phyloP scores from a whole-genome alignment of 1,140 invertebrate species.

The Pygmarrhopalites habei region DNA sequence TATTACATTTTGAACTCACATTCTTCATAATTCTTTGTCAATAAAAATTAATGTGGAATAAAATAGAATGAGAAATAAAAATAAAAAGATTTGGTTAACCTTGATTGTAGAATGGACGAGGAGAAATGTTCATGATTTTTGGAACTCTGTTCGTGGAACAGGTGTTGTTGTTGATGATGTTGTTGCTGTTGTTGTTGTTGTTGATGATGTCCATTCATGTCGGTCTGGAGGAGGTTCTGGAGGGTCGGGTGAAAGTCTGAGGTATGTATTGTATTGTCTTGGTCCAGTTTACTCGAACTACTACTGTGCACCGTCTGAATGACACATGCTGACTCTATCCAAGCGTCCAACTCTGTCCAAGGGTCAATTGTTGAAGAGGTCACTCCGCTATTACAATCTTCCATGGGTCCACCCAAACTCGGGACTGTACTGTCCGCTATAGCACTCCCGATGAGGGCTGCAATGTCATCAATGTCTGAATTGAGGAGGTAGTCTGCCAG shows the following conservation, averaged over 20 bases:
- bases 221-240: constrained; percentile 6
- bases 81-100: constrained; percentile 8
- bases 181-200: not conserved
- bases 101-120: constrained; percentile 24
- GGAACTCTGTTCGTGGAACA: constrained; percentile 7
- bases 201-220: not conserved
- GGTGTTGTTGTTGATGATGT: not conserved
- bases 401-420: constrained; percentile 46
- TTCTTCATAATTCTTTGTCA: not conserved
- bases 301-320: constrained; percentile 11
- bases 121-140: constrained; percentile 10
- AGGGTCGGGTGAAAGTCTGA: constrained; percentile 21
- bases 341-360: constrained; percentile 57
- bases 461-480: constrained; percentile 73
- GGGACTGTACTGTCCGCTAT: constrained; percentile 77
- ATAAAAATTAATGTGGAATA: not conserved
- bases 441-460: constrained; percentile 78
- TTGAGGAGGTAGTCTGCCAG: constrained; percentile 43
- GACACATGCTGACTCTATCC: constrained; percentile 67
- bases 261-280: constrained; percentile 34
- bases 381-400: constrained; percentile 31
- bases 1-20: no score
- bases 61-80: no score
- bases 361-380: constrained; percentile 40
- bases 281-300: constrained; percentile 41